Evolutionary conservation across 30 jellyfish, hydroid and myxozoan genomes (phyloP).

Genomic region (Turritopsis dohrnii): DNA sequence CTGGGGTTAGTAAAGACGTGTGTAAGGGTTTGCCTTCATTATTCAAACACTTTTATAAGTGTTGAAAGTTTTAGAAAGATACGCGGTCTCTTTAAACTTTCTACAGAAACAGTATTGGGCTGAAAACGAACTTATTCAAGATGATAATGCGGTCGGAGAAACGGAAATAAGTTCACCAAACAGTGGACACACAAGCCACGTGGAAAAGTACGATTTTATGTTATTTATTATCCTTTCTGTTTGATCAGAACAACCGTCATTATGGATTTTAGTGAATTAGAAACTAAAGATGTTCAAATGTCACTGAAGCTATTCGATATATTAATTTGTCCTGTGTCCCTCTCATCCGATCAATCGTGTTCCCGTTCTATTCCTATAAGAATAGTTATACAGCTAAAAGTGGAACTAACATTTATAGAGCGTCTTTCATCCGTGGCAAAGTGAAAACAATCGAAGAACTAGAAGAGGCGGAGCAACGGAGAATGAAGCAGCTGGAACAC

Average conservation of each 20-base stretch:
- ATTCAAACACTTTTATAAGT: too few relatives aligned
- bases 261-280: too few relatives aligned
- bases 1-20: too few relatives aligned
- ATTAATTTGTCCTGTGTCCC: too few relatives aligned
- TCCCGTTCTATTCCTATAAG: too few relatives aligned
- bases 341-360: neutral
- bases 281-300: too few relatives aligned
- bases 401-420: neutral
- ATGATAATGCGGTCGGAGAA: neutral
- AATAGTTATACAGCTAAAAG: too few relatives aligned
- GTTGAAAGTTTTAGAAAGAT: too few relatives aligned
- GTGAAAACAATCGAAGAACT: neutral
- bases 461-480: neutral
- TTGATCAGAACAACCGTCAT: neutral
- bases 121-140: neutral
- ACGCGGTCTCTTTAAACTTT: neutral
- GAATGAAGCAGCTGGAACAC: conserved; percentile 7
- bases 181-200: neutral
- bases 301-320: too few relatives aligned
- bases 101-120: neutral
- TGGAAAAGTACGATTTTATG: neutral
- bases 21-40: too few relatives aligned
- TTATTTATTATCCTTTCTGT: neutral
- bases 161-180: neutral
- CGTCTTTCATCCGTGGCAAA: conserved; percentile 1